Percentiles rank a stretch among this genome's conserved stretches.
These are phyloP conservation scores for Cacoxenus indagator DNA, from an alignment of 2,888 invertebrate genomes.

Conservation along the genomic window DNA sequence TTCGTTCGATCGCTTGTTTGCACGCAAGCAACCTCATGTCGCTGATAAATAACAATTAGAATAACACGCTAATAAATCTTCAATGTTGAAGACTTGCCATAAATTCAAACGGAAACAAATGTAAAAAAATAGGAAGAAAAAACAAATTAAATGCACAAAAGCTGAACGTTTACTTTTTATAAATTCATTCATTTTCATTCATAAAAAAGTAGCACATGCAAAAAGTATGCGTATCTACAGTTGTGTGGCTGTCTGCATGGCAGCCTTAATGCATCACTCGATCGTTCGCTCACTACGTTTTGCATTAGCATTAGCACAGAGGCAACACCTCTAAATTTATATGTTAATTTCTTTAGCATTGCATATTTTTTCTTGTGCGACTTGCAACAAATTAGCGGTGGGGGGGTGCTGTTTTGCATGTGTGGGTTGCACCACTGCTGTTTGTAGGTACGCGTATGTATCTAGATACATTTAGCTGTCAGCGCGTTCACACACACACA, in stretches of 20 bases:
- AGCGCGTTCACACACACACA: too few relatives aligned
- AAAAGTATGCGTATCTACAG: background rate
- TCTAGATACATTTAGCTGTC: conserved; percentile 13
- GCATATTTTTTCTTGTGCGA: background rate
- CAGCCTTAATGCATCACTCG: background rate
- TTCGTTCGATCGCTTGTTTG: background rate
- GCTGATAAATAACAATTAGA: conserved; percentile 60
- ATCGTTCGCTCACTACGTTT: too few relatives aligned
- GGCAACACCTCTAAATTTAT: conserved; percentile 48
- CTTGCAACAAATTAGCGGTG: conserved; percentile 18
- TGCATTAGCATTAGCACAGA: conserved; percentile 30
- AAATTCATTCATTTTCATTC: conserved; percentile 3
- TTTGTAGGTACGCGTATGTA: conserved; percentile 24
- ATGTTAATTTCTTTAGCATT: conserved; percentile 47
- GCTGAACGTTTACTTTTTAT: background rate
- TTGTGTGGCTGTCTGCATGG: background rate
- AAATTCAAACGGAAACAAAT: conserved; percentile 41
- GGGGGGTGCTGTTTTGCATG: background rate
- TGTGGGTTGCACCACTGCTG: conserved; percentile 23
- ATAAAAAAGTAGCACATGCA: conserved; percentile 22
- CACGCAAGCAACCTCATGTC: conserved; percentile 27
- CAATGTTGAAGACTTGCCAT: conserved; percentile 48
- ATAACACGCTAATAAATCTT: conserved; percentile 60
- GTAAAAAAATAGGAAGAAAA: background rate
- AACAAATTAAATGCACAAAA: background rate